Base-by-base conservation (phyloP, 2,888 invertebrate genomes). In the Latheticus oryzae region DNA sequence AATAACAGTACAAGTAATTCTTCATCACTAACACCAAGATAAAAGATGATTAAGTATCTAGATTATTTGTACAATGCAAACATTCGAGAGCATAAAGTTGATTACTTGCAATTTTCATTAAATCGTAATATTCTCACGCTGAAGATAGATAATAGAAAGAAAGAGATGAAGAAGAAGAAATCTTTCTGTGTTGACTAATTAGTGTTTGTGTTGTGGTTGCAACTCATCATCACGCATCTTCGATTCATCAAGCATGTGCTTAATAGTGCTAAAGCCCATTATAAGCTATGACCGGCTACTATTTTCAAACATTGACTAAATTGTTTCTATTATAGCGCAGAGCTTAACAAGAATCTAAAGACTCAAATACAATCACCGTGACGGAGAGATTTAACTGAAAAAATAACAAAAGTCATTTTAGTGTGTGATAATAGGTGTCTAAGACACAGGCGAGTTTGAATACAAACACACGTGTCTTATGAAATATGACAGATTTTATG, bases 151-250 rank as follows among this genome's bases (percentile, higher is more conserved):
- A n/a, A n/a, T n/a, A n/a, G n/a, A n/a, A n/a, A n/a, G n/a, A n/a
- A n/a, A n/a, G n/a, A n/a, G n/a, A n/a, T n/a, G n/a, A n/a, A n/a
- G n/a, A n/a, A n/a, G n/a, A n/a, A n/a, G n/a, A n/a, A n/a, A n/a
- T n/a, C n/a, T 53, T 45, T 52, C 26, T 45, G 47, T 47, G 33
- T 45, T 58, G 47, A 52, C 60, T 66, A 65, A 66, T 66, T 65
- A 62, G 61, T 61, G 60, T 64, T 64, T 66, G 63, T 57, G 56
- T 62, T 66, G 57, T 53, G 43, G 45, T 57, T 35, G 51, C 40
- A 33, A 32, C 52, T 58, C 40, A 58, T 42, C 42, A 51, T 58
- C 43, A 56, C 43, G 37, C 40, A 33, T 28, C 19, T 45, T 50
- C 56, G 45, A 51, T 47, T 55, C 48, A 48, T 55, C 55, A 55